phyloP scores from a whole-genome alignment of 2,113 vertebrate species.

The Eudorcas thomsonii region DNA sequence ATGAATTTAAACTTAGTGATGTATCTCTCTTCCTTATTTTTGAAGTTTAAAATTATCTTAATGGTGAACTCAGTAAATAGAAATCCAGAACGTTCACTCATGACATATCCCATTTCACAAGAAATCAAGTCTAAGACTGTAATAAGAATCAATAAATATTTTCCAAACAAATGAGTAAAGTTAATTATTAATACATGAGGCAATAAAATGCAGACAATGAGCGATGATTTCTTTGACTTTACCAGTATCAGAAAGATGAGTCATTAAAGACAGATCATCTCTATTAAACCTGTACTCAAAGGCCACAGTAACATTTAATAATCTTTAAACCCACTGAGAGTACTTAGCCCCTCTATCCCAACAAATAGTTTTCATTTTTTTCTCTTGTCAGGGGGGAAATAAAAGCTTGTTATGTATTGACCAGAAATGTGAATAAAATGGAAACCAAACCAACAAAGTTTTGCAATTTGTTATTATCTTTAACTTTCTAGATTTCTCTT shows the following conservation, averaged over 20 bases:
- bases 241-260: neutral
- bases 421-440: slow-evolving; percentile 1
- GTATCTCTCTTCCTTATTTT: neutral
- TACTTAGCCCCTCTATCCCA: neutral
- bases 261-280: neutral
- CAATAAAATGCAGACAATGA: neutral
- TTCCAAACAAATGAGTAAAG: neutral
- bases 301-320: neutral
- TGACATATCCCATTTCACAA: neutral
- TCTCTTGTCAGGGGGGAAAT: neutral
- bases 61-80: neutral
- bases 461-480: neutral
- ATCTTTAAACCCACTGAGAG: neutral
- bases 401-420: neutral
- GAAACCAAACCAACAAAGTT: neutral
- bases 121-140: neutral
- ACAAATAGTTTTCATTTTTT: neutral
- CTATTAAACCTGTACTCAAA: neutral
- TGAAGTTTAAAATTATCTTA: neutral
- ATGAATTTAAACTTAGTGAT: neutral
- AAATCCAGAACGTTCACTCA: neutral
- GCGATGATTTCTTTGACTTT: neutral
- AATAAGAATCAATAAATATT: neutral
- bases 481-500: neutral
- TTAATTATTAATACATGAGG: neutral